A percentile compares a stretch with the other conserved stretches of the same genome.
These are phyloP conservation scores for Musca domestica DNA, from an alignment of 1,140 invertebrate genomes.

Conservation along the genomic window DNA sequence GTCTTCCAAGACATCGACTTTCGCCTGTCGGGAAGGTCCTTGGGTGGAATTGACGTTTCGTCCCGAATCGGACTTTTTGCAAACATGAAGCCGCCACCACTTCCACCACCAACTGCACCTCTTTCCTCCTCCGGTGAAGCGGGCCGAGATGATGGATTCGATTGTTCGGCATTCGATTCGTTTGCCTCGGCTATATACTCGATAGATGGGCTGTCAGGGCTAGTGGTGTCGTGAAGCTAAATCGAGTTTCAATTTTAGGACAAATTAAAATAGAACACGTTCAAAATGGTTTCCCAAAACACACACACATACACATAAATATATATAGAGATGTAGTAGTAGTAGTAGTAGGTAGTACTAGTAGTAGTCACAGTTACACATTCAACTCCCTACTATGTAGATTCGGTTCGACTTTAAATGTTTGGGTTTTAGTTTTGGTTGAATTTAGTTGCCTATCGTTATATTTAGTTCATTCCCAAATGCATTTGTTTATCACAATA, in stretches of 20 bases:
- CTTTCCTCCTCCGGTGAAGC: conserved; percentile 34
- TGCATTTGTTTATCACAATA: no score
- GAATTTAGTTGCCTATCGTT: no score
- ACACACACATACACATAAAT: not conserved
- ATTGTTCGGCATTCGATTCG: conserved; percentile 26
- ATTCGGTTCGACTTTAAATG: no score
- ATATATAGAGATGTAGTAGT: no score
- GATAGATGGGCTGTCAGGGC: conserved; percentile 49
- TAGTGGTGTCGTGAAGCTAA: conserved; percentile 51
- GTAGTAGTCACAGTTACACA: no score
- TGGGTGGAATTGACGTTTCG: conserved; percentile 33
- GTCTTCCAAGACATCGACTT: conserved; percentile 67
- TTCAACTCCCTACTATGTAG: no score
- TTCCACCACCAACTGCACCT: conserved; percentile 7
- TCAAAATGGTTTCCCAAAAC: conserved; percentile 3
- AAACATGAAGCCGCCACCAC: conserved; percentile 8
- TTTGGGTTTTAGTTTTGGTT: no score
- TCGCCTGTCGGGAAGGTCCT: conserved; percentile 51
- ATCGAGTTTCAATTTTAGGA: conserved; percentile 32
- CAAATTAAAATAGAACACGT: conserved; percentile 21
- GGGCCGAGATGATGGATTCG: conserved; percentile 34
- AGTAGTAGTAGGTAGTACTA: no score
- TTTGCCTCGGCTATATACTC: conserved; percentile 47
- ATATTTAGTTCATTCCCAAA: no score
- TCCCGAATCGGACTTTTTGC: conserved; percentile 43